Percentiles rank a stretch among this genome's conserved stretches.
phyloP scores from a whole-genome alignment of 1,140 invertebrate species.

The Helicorthomorpha holstii region DNA sequence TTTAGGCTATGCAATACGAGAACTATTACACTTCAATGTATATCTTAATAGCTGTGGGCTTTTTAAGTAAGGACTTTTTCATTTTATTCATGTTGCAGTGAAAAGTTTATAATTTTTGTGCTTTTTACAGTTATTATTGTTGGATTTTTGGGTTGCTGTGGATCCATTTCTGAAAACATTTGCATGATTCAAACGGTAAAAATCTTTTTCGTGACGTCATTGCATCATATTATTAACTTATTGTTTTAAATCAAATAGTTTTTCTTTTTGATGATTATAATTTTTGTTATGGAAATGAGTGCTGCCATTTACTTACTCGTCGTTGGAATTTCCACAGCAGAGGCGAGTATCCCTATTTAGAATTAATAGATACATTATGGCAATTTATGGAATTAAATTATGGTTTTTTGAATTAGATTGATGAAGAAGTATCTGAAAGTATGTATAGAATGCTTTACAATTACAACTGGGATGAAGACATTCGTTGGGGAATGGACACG shows the following conservation, averaged over 20 bases:
- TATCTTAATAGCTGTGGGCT: too few relatives aligned
- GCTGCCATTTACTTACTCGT: slow-evolving; percentile 59
- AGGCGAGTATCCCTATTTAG: slow-evolving; percentile 33
- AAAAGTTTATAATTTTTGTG: too few relatives aligned
- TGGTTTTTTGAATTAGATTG: too few relatives aligned
- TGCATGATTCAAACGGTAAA: slow-evolving; percentile 8
- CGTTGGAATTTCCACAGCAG: slow-evolving; percentile 45
- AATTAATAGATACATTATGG: too few relatives aligned
- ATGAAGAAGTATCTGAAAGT: slow-evolving; percentile 47
- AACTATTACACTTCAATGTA: too few relatives aligned
- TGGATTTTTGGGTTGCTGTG: slow-evolving; percentile 50
- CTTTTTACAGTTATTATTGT: slow-evolving; percentile 57
- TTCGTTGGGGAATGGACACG: slow-evolving; percentile 43
- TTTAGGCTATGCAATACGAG: too few relatives aligned
- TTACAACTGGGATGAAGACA: slow-evolving; percentile 39
- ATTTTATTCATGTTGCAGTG: too few relatives aligned
- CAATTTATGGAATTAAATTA: too few relatives aligned
- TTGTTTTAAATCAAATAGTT: slow-evolving; percentile 35
- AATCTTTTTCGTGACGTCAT: background rate
- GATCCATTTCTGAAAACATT: slow-evolving; percentile 17
- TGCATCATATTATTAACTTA: background rate
- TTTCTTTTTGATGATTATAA: slow-evolving; percentile 44
- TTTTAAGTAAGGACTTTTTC: too few relatives aligned
- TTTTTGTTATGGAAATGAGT: slow-evolving; percentile 48
- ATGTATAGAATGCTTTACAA: slow-evolving; percentile 52